phyloP scores from a whole-genome alignment of 2,888 invertebrate genomes.

The Coremacera marginata region DNA sequence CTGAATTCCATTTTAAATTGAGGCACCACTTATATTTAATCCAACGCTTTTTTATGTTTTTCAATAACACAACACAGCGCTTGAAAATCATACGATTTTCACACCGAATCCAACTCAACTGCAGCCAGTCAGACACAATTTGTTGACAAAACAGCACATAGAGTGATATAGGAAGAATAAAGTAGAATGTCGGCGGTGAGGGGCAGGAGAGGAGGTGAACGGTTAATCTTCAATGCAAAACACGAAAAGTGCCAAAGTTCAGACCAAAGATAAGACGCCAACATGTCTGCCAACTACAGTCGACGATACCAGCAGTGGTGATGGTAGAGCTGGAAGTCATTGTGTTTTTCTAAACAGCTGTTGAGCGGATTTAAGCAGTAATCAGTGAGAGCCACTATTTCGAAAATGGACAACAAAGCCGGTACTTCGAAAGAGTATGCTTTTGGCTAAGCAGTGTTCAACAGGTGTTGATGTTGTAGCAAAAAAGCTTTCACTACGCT shows the following conservation, averaged over 20 bases:
- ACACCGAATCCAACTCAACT: too few species aligned
- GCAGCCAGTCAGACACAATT: too few species aligned
- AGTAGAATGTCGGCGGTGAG: neutral
- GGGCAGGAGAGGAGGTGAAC: neutral
- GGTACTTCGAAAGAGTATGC: neutral
- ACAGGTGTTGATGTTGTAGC: slow-evolving; percentile 23
- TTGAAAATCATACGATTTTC: too few species aligned
- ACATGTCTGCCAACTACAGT: neutral
- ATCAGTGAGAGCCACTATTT: neutral
- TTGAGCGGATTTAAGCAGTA: neutral
- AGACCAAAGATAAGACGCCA: neutral
- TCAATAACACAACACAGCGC: too few species aligned
- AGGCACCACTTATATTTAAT: too few species aligned
- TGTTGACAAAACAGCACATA: neutral
- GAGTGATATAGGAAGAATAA: neutral
- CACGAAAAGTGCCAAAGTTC: slow-evolving; percentile 13
- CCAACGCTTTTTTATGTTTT: too few species aligned
- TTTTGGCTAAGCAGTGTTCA: neutral
- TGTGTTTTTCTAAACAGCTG: slow-evolving; percentile 3
- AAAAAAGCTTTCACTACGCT: slow-evolving; percentile 24
- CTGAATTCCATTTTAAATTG: too few species aligned
- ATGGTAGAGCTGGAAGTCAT: neutral
- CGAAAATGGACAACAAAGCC: neutral
- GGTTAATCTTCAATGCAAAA: neutral
- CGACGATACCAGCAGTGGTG: neutral